Evolutionary conservation across 2,113 vertebrate genomes (phyloP).

Genomic region (Xyrauchen texanus): DNA sequence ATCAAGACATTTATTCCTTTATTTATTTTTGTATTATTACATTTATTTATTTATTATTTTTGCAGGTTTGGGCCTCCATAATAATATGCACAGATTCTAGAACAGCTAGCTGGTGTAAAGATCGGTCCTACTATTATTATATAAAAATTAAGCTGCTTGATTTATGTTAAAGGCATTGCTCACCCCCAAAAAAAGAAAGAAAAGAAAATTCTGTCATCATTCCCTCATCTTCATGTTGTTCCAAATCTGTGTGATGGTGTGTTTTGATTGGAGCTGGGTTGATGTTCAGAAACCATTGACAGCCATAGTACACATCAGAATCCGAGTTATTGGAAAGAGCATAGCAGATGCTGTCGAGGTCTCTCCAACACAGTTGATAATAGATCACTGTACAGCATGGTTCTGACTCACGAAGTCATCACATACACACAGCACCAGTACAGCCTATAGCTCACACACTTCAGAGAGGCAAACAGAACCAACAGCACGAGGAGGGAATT

Average conservation of each 20-base stretch:
- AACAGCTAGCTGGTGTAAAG: no score
- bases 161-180: no score
- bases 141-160: no score
- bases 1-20: no score
- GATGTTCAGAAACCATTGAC: constrained; percentile 2
- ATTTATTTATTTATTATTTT: no score
- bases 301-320: constrained; percentile 56
- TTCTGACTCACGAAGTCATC: constrained; percentile 37
- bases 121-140: no score
- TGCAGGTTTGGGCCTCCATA: no score
- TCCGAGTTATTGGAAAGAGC: constrained; percentile 69
- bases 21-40: no score
- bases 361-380: constrained; percentile 77
- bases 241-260: background rate
- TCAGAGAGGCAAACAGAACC: constrained; percentile 34
- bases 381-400: constrained; percentile 67
- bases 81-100: no score
- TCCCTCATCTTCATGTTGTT: no score
- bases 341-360: constrained; percentile 62
- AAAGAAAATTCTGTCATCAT: no score
- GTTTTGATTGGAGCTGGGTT: background rate
- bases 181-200: no score
- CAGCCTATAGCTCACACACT: constrained; percentile 31
- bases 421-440: constrained; percentile 73
- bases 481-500: constrained; percentile 32